These are phyloP conservation scores for Antechinus flavipes DNA, from an alignment of 2,113 vertebrate species.

Conservation along the genomic window DNA sequence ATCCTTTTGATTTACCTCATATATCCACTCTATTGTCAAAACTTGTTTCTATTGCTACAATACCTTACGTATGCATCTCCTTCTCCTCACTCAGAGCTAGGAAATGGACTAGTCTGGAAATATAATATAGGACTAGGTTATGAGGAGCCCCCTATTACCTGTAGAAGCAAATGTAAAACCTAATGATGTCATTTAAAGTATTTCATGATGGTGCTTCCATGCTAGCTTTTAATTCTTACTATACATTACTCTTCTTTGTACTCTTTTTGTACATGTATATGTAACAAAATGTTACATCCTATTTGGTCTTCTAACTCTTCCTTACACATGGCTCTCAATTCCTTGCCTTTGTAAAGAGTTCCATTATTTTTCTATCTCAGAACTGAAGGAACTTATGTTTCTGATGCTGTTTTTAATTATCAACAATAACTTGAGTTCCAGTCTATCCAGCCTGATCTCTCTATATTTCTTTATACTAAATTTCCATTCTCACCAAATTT, in stretches of 20 bases:
- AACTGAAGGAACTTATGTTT: not conserved
- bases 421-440: not conserved
- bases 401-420: not conserved
- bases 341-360: not conserved
- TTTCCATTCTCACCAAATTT: not conserved
- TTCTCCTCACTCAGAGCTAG: not conserved
- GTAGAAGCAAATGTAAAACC: not conserved
- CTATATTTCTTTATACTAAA: not conserved
- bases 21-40: not conserved
- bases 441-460: not conserved
- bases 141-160: not conserved
- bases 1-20: not conserved
- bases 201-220: not conserved
- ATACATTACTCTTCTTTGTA: not conserved
- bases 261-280: no score
- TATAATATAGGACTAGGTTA: not conserved
- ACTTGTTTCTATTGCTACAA: not conserved
- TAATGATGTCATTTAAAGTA: not conserved
- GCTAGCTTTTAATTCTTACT: not conserved
- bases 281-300: not conserved
- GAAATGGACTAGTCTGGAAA: not conserved
- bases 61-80: not conserved
- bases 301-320: not conserved
- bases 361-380: not conserved
- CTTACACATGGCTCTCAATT: not conserved